These are phyloP conservation scores for Frieseomelitta varia DNA, from an alignment of 1,140 invertebrate species.

Conservation along the genomic window DNA sequence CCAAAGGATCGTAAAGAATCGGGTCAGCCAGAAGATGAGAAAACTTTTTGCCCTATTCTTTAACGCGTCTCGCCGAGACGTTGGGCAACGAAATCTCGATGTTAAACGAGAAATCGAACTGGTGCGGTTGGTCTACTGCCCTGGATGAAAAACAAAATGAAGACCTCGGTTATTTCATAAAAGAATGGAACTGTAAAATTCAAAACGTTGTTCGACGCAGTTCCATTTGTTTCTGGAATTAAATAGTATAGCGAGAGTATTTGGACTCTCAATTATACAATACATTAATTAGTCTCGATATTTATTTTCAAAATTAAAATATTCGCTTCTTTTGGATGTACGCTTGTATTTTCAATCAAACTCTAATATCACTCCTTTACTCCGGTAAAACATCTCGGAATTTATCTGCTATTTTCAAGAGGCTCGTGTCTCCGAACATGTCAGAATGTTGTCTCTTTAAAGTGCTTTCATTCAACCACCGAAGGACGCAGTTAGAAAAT, in stretches of 20 bases:
- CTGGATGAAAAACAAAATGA: slow-evolving; percentile 24
- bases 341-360: too few relatives aligned
- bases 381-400: neutral
- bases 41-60: slow-evolving; percentile 38
- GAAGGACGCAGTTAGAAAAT: neutral
- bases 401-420: neutral
- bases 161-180: neutral
- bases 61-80: slow-evolving; percentile 1
- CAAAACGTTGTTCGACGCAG: too few relatives aligned
- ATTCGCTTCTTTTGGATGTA: too few relatives aligned
- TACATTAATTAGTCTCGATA: too few relatives aligned
- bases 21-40: slow-evolving; percentile 39
- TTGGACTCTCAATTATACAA: too few relatives aligned
- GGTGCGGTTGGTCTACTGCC: neutral
- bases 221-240: too few relatives aligned
- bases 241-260: too few relatives aligned
- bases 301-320: too few relatives aligned
- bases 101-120: slow-evolving; percentile 43
- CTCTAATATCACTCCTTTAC: too few relatives aligned
- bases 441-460: neutral
- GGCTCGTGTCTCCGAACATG: neutral
- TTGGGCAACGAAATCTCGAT: slow-evolving; percentile 24
- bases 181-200: neutral
- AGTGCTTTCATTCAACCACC: neutral
- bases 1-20: slow-evolving; percentile 39